phyloP scores from a whole-genome alignment of 2,797 vertebrate species.

The Takifugu rubripes region DNA sequence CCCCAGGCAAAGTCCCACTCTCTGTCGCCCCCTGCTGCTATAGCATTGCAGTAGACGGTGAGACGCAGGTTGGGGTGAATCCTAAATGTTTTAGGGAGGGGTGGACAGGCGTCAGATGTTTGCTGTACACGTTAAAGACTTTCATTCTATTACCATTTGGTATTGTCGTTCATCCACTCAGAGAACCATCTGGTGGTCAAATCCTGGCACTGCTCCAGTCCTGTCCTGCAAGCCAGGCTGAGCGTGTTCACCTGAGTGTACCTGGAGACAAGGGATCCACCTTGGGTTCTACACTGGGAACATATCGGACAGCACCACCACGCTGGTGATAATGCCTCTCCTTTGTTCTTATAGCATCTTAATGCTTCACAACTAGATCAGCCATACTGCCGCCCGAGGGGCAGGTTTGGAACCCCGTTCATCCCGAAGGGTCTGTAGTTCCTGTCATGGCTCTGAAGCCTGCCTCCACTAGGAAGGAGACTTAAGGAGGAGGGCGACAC shows the following conservation, averaged over 20 bases:
- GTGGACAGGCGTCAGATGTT: no score
- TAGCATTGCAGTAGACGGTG: constrained; percentile 86
- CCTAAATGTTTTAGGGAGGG: constrained; percentile 54
- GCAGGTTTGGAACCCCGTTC: no score
- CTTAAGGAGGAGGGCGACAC: no score
- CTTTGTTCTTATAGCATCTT: neutral
- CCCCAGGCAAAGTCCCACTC: constrained; percentile 87
- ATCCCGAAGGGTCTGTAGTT: no score
- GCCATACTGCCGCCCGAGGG: no score
- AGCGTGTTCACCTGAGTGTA: constrained; percentile 86
- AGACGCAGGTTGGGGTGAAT: constrained; percentile 86
- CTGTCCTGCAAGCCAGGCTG: constrained; percentile 81
- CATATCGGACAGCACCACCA: no score
- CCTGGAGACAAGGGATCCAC: constrained; percentile 58
- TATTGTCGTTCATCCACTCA: constrained; percentile 25
- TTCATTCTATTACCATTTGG: constrained; percentile 11
- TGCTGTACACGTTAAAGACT: no score
- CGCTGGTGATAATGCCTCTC: neutral
- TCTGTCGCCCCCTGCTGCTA: constrained; percentile 70
- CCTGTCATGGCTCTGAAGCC: no score
- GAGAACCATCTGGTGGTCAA: constrained; percentile 42
- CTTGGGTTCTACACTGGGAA: no score
- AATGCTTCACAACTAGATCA: no score
- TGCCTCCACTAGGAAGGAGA: no score
- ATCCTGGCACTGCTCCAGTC: constrained; percentile 48